Percentiles rank a stretch among this genome's conserved stretches.
Evolutionary conservation across 2,113 vertebrate genomes (phyloP).

Genomic region (Odobenus rosmarus): DNA sequence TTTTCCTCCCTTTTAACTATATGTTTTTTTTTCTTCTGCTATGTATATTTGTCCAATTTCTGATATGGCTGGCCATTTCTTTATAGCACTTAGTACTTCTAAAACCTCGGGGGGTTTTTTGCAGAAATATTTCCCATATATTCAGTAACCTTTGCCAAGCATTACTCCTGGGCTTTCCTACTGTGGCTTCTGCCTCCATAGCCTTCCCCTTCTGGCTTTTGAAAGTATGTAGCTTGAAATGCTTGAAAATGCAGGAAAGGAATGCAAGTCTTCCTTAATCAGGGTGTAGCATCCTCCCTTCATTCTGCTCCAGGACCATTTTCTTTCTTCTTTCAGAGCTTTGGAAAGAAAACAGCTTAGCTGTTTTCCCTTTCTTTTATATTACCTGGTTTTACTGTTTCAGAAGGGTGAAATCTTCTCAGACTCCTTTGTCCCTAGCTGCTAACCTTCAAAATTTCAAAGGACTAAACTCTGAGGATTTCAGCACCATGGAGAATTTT

Average conservation of each 20-base stretch:
- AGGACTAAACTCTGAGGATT: not conserved
- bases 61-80: not conserved
- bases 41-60: not conserved
- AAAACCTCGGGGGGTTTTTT: not conserved
- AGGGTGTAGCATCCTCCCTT: not conserved
- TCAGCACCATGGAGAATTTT: not conserved
- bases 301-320: not conserved
- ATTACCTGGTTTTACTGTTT: not conserved
- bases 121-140: not conserved
- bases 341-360: not conserved
- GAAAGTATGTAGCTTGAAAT: accelerated
- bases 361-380: not conserved
- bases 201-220: not conserved
- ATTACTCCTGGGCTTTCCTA: too few species aligned
- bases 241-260: not conserved
- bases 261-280: accelerated
- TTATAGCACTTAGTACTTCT: not conserved
- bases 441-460: not conserved
- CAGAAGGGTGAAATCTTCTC: too few species aligned
- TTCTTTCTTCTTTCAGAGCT: not conserved
- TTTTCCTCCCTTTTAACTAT: not conserved
- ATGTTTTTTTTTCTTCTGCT: not conserved
- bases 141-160: not conserved
- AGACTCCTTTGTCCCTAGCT: not conserved
- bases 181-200: not conserved